Percentiles rank a stretch among this genome's conserved stretches.
Conservation (phyloP, 2,888 invertebrate genomes). For the Chorisops tibialis region DNA sequence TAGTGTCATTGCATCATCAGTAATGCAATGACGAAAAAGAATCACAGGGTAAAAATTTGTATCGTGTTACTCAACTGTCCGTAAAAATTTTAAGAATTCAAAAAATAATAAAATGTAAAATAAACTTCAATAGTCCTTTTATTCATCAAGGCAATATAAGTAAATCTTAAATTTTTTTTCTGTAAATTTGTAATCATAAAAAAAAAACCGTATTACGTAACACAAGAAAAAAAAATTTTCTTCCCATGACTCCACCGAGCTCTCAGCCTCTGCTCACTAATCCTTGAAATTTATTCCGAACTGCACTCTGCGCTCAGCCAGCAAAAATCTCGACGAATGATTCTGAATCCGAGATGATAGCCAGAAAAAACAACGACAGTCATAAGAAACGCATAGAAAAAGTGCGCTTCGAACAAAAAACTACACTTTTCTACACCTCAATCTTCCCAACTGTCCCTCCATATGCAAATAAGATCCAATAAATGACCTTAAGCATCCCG, state of each 20-base stretch:
- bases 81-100: too few species aligned
- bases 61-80: too few species aligned
- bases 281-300: constrained; percentile 36
- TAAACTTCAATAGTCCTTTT: too few species aligned
- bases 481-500: constrained; percentile 21
- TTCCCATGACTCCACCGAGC: constrained; percentile 10
- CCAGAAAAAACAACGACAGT: constrained; percentile 7
- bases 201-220: too few species aligned
- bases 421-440: constrained; percentile 17
- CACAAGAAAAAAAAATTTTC: not conserved
- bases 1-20: too few species aligned
- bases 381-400: constrained; percentile 1
- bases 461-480: constrained; percentile 21
- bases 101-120: too few species aligned
- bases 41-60: too few species aligned
- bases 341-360: not conserved
- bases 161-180: too few species aligned
- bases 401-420: not conserved
- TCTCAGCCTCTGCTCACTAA: constrained; percentile 23
- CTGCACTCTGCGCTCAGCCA: constrained; percentile 31
- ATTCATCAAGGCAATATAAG: too few species aligned
- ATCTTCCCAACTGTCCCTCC: not conserved
- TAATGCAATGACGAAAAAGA: too few species aligned
- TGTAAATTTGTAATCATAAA: too few species aligned
- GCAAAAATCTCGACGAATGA: not conserved